These are phyloP conservation scores for Sciurus niger DNA, from an alignment of 2,113 vertebrate species.

Conservation along the genomic window DNA sequence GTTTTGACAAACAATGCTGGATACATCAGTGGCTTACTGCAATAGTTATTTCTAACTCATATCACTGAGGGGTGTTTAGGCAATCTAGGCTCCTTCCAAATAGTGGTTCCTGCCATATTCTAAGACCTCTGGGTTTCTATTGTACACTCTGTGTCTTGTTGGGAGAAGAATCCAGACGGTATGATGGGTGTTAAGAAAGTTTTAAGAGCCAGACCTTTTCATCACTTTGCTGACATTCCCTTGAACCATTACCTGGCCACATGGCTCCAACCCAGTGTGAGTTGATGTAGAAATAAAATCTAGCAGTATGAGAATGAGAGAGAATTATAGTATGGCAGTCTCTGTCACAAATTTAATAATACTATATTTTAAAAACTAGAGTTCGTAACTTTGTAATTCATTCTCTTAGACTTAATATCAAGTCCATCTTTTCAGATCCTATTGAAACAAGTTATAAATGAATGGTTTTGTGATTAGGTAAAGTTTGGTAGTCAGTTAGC, in stretches of 20 bases:
- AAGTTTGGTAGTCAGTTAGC: slow-evolving; percentile 15
- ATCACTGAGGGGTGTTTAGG: not conserved
- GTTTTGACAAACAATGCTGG: slow-evolving; percentile 17
- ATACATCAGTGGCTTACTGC: not conserved
- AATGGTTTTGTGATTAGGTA: not conserved
- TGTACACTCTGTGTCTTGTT: not conserved
- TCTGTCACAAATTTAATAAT: not conserved
- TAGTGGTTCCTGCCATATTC: not conserved
- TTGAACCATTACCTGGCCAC: not conserved
- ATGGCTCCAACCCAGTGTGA: not conserved
- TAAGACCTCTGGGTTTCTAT: not conserved
- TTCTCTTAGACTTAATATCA: not conserved
- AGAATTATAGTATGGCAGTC: not conserved
- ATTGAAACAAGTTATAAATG: slow-evolving; percentile 29
- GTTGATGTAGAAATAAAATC: not conserved
- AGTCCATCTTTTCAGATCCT: not conserved
- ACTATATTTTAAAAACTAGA: slow-evolving; percentile 24
- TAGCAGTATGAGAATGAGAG: not conserved
- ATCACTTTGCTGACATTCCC: not conserved
- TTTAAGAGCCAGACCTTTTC: slow-evolving; percentile 16
- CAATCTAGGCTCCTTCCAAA: not conserved
- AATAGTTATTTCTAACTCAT: not conserved
- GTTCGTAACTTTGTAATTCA: slow-evolving; percentile 18
- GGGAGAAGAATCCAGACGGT: not conserved
- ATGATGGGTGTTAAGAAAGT: not conserved